Conservation (phyloP, 1,140 invertebrate species). For the Leptinotarsa defecta region DNA sequence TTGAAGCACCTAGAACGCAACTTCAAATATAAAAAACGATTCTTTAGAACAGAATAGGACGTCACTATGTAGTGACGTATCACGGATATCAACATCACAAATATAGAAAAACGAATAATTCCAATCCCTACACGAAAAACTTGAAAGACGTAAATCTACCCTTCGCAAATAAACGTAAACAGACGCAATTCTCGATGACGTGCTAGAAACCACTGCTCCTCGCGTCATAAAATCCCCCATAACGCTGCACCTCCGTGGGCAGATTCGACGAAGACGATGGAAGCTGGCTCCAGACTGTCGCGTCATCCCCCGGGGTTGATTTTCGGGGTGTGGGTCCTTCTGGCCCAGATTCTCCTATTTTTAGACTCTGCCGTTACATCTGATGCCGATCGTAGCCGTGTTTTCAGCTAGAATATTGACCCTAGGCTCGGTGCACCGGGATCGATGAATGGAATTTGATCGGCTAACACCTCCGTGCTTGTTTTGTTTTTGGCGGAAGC, state of each 20-base stretch:
- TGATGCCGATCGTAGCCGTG: constrained; percentile 17
- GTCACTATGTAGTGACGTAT: too few species aligned
- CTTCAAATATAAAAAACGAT: too few species aligned
- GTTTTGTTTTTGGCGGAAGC: too few species aligned
- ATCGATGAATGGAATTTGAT: neutral
- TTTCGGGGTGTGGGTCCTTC: constrained; percentile 21
- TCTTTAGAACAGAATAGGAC: too few species aligned
- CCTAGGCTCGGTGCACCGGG: constrained; percentile 8
- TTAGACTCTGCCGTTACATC: constrained; percentile 13
- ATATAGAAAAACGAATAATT: too few species aligned
- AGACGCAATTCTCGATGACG: neutral
- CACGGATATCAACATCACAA: too few species aligned
- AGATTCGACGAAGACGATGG: neutral
- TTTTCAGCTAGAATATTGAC: constrained; percentile 24
- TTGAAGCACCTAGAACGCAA: too few species aligned
- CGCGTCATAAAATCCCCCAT: neutral
- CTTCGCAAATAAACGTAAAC: too few species aligned
- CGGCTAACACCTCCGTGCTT: too few species aligned
- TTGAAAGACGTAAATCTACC: too few species aligned
- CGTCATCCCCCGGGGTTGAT: constrained; percentile 19
- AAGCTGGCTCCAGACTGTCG: constrained; percentile 21
- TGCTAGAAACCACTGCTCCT: neutral
- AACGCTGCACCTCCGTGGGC: neutral
- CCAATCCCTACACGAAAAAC: too few species aligned
- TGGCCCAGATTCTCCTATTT: constrained; percentile 22